Percentiles rank a stretch among this genome's conserved stretches.
Conservation (phyloP, 2,797 vertebrate species). For the Lacerta agilis region DNA sequence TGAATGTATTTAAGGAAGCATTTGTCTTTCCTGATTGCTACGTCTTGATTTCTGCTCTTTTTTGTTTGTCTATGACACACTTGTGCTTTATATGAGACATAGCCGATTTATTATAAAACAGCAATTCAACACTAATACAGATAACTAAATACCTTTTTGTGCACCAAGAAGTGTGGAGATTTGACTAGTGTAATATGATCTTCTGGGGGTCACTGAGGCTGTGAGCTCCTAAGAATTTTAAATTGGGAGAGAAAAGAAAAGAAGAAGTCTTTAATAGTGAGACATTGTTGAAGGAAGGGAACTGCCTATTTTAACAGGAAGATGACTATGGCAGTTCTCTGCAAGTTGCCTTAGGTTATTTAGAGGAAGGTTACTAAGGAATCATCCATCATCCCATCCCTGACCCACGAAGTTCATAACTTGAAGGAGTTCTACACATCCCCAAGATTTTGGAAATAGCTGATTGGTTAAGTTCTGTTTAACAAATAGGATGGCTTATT, state of each 20-base stretch:
- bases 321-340: neutral
- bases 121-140: rapidly evolving
- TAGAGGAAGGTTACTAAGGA: no score
- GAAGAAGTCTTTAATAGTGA: neutral
- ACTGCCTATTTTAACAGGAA: neutral
- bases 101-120: neutral
- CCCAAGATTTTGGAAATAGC: neutral
- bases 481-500: constrained; percentile 34
- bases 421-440: neutral
- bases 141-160: neutral
- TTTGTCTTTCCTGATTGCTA: constrained; percentile 2
- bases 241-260: neutral
- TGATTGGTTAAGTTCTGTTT: constrained; percentile 21
- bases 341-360: no score
- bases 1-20: neutral
- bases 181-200: neutral
- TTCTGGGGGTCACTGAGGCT: neutral
- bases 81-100: neutral
- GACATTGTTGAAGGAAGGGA: neutral
- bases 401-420: neutral
- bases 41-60: constrained; percentile 18
- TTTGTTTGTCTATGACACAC: neutral
- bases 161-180: neutral
- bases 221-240: neutral
- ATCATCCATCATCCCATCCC: no score